Evolutionary conservation across 2,113 vertebrate species (phyloP).

Genomic region (Herpailurus yagouaroundi): DNA sequence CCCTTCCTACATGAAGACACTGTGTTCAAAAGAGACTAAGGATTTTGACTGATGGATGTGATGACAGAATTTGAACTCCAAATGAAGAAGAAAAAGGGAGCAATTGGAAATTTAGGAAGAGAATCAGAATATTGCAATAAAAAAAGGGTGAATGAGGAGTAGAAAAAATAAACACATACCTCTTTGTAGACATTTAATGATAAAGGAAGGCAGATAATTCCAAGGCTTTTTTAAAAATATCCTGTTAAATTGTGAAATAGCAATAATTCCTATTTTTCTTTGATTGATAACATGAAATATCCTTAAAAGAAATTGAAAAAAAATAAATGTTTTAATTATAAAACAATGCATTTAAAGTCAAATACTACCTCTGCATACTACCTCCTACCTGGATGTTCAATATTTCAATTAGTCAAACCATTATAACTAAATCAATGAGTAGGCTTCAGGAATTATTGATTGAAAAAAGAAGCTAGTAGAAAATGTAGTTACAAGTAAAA

Average conservation of each 20-base stretch:
- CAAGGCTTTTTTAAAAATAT: not conserved
- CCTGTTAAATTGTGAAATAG: not conserved
- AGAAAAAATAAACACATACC: not conserved
- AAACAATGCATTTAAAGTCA: not conserved
- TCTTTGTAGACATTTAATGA: not conserved
- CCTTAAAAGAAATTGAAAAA: not conserved
- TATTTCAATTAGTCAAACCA: constrained; percentile 34
- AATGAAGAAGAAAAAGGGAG: not conserved
- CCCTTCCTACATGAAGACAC: not conserved
- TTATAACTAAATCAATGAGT: not conserved
- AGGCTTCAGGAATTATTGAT: not conserved
- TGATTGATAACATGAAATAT: not conserved
- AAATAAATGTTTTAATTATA: constrained; percentile 24
- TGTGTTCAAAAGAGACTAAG: not conserved
- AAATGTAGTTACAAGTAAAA: not conserved
- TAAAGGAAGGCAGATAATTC: not conserved
- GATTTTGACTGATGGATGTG: not conserved
- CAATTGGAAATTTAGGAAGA: not conserved
- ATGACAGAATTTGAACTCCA: not conserved
- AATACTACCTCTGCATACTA: not conserved
- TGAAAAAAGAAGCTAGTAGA: not conserved
- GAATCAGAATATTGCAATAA: not conserved
- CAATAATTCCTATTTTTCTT: not conserved
- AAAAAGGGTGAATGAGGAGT: not conserved
- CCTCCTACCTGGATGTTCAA: not conserved